Percentiles rank a stretch among this genome's conserved stretches.
These are phyloP conservation scores for Perca schrenkii DNA, from an alignment of 2,113 vertebrate genomes.

Conservation along the genomic window DNA sequence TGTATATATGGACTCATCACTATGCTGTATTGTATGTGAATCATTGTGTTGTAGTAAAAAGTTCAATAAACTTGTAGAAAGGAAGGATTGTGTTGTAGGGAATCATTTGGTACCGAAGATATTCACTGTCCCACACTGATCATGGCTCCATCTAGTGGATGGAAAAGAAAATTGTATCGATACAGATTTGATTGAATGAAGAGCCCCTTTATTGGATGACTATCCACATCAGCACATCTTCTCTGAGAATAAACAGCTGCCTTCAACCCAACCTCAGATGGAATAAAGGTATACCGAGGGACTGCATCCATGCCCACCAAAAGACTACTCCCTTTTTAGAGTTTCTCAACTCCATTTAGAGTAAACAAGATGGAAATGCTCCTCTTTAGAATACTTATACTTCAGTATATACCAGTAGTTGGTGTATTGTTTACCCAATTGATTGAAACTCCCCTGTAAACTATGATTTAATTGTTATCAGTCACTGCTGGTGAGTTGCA, in stretches of 20 bases:
- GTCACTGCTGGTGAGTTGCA: background rate
- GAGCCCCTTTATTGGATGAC: background rate
- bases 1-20: conserved; percentile 75
- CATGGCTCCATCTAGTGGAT: conserved; percentile 26
- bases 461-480: background rate
- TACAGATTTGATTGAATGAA: background rate
- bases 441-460: background rate
- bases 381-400: background rate
- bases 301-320: background rate
- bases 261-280: background rate
- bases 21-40: conserved; percentile 78
- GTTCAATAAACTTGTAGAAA: conserved; percentile 81
- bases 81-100: conserved; percentile 19
- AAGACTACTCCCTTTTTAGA: background rate
- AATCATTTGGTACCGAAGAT: conserved; percentile 1
- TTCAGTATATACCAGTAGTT: background rate
- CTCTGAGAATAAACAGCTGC: background rate
- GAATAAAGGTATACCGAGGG: background rate
- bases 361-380: background rate
- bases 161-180: background rate
- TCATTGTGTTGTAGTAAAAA: conserved; percentile 79
- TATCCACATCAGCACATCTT: background rate
- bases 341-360: background rate
- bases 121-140: background rate
- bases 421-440: background rate